These are phyloP conservation scores for Rhodophaea formosa DNA, from an alignment of 2,888 invertebrate species.

Conservation along the genomic window DNA sequence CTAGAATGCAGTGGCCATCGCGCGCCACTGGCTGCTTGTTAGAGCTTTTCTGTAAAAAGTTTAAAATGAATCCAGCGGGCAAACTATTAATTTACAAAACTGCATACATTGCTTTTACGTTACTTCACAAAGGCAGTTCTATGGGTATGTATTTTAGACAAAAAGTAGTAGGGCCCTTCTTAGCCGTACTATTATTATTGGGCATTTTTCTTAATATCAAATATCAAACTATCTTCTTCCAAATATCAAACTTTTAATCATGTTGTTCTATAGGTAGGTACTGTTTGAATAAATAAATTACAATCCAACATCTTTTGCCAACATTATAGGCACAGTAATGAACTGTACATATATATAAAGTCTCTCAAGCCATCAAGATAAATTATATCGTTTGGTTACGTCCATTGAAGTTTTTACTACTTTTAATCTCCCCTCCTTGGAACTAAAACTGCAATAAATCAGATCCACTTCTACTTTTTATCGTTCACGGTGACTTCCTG, in stretches of 20 bases:
- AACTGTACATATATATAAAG: neutral
- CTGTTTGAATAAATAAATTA: neutral
- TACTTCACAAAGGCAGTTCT: too few relatives aligned
- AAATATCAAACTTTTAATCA: too few relatives aligned
- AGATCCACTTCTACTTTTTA: constrained; percentile 29
- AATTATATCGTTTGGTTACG: constrained; percentile 4
- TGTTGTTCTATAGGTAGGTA: too few relatives aligned
- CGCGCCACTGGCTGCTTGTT: constrained; percentile 35
- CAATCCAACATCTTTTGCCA: neutral
- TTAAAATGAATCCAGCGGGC: constrained; percentile 30
- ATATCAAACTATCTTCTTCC: too few relatives aligned
- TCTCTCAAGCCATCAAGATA: neutral
- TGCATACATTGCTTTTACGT: too few relatives aligned
- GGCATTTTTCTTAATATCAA: too few relatives aligned
- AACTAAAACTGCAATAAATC: constrained; percentile 51
- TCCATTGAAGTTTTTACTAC: constrained; percentile 34
- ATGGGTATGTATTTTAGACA: too few relatives aligned
- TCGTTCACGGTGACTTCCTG: constrained; percentile 22
- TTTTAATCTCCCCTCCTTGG: constrained; percentile 33
- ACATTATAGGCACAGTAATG: neutral
- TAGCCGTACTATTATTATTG: too few relatives aligned
- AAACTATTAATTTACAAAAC: constrained; percentile 1
- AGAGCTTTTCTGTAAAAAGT: constrained; percentile 37
- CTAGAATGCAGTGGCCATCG: constrained; percentile 17
- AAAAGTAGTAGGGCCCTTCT: too few relatives aligned